These are phyloP conservation scores for Gymnopithys bicolor DNA, from an alignment of 2,797 vertebrate genomes.

Conservation along the genomic window DNA sequence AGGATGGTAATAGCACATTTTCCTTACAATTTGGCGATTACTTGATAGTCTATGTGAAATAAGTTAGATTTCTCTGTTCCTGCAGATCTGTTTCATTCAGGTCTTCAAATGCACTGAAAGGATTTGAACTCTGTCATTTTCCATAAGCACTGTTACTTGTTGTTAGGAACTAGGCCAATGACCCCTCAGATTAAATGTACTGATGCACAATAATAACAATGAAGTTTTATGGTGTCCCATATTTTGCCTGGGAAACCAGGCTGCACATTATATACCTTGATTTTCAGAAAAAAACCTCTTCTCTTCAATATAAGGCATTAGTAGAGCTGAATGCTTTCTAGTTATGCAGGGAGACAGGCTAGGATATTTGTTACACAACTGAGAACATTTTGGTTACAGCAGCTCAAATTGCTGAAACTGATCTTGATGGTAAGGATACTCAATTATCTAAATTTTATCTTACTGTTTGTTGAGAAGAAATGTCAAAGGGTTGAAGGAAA, in stretches of 20 bases:
- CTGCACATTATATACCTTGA: background rate
- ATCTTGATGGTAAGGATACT: constrained; percentile 24
- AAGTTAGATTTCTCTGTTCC: background rate
- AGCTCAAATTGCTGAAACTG: constrained; percentile 48
- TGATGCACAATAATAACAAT: background rate
- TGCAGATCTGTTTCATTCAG: background rate
- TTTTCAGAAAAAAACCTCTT: constrained; percentile 3
- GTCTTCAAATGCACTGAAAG: background rate
- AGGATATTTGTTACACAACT: constrained; percentile 17
- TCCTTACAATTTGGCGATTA: background rate
- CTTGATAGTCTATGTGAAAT: background rate
- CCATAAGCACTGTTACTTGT: background rate
- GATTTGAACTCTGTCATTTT: background rate
- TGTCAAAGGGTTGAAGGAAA: background rate
- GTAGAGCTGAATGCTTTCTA: background rate
- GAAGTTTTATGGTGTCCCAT: background rate
- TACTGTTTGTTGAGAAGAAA: constrained; percentile 5
- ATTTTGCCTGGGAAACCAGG: background rate
- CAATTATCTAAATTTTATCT: constrained; percentile 30
- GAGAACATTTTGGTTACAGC: constrained; percentile 43
- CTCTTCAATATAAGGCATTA: background rate
- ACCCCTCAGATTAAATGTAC: background rate
- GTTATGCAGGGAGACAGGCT: background rate
- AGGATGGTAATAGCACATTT: background rate
- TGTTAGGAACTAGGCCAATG: background rate